Evolutionary conservation across 2,797 vertebrate species (phyloP).

Genomic region (Eulemur albifrons): DNA sequence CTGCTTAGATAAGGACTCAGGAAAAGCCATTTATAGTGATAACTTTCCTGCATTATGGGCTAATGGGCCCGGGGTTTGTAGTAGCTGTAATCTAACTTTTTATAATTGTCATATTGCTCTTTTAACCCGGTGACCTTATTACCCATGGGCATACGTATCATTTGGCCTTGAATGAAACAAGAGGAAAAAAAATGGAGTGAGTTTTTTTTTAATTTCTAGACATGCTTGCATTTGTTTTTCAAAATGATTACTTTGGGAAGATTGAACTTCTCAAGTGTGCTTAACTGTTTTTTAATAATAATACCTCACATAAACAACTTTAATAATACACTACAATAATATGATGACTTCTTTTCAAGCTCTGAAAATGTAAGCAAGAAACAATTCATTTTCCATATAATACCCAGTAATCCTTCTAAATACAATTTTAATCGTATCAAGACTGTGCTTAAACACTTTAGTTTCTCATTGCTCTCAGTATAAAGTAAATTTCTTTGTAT

Average conservation of each 20-base stretch:
- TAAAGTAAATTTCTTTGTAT: conserved; percentile 9
- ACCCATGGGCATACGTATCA: conserved; percentile 62
- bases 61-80: conserved; percentile 76
- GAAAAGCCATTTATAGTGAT: conserved; percentile 85
- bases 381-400: conserved; percentile 23
- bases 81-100: conserved; percentile 70
- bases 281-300: conserved; percentile 31
- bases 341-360: neutral
- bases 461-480: conserved; percentile 41
- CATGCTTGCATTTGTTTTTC: conserved; percentile 44
- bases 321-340: neutral
- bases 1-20: conserved; percentile 84
- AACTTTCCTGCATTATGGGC: conserved; percentile 78
- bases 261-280: conserved; percentile 41
- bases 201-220: conserved; percentile 25
- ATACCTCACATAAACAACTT: conserved; percentile 41
- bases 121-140: conserved; percentile 81
- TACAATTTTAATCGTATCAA: conserved; percentile 26
- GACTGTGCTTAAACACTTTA: neutral
- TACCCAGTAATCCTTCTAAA: neutral
- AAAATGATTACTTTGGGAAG: conserved; percentile 48
- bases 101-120: conserved; percentile 80
- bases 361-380: conserved; percentile 40
- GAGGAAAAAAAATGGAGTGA: neutral
- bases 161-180: conserved; percentile 75